Evolutionary conservation across 1,140 invertebrate genomes (phyloP), one percentile per base, ranked within the genome.

Genomic region (Aphaenogaster ashmeadi): DNA sequence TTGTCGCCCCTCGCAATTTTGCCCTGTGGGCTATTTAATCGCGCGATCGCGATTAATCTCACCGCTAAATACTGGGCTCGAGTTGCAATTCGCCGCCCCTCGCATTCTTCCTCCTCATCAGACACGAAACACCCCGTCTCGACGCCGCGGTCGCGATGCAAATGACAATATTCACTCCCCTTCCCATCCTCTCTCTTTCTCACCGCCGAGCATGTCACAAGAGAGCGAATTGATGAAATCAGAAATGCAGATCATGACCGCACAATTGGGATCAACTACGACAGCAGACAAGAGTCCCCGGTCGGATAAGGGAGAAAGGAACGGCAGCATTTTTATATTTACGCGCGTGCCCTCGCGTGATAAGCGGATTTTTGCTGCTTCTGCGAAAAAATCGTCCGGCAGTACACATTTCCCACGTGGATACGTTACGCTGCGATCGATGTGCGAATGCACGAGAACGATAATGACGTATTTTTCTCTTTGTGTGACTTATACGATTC

Each of bases 221-320:
- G 86, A 80, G 79, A 90, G 83, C 69, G 77, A 92, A 93, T 90
- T 92, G 91, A 94, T 94, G 88, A 89, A 93, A 94, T 93, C 92
- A 93, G 90, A 93, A 94, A 93, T 93, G 92, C 93, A 93, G 91
- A 93, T 94, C 90, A 90, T 77, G 89, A 89, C 88, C 56, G 79
- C 77, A 92, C 86, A 91, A 90, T 90, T 90, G 90, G 81, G 90
- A 92, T 92, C 92, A 92, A 92, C 47, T 64, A 67, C 50, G n/a
- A 36, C n/a, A 54, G 60, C 15, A 27, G 54, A 64, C n/a, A 15
- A 71, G 69, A 62, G 21, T 80, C 47, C 62, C 62, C 60, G 36
- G 13, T 7, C 36, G 72, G 33, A 58, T 69, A 80, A 87, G 41
- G 62, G 66, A 72, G 44, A 69, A 41, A 64, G 27, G 3, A 69